phyloP scores from a whole-genome alignment of 1,140 invertebrate species.

The Bombus balteatus region DNA sequence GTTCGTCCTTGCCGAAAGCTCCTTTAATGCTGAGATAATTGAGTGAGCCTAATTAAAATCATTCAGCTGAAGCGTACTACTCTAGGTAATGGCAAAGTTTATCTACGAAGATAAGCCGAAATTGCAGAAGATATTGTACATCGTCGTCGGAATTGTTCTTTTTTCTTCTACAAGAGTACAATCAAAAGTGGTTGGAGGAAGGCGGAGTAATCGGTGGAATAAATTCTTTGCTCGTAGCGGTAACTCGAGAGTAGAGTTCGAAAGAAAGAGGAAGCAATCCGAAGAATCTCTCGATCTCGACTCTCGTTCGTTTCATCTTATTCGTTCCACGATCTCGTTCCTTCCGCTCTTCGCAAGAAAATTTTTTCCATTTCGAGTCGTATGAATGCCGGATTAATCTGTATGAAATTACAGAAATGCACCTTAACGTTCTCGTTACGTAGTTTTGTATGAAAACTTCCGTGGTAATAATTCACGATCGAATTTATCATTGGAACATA shows the following conservation, averaged over 20 bases:
- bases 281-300: neutral
- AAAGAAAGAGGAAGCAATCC: neutral
- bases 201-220: neutral
- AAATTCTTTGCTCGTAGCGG: neutral
- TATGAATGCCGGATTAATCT: neutral
- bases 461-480: no score
- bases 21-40: conserved; percentile 8
- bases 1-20: no score
- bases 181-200: neutral
- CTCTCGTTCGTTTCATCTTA: neutral
- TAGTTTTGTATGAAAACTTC: no score
- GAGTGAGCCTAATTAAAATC: conserved; percentile 8
- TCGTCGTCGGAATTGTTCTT: neutral
- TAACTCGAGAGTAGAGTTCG: neutral
- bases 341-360: neutral
- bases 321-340: neutral
- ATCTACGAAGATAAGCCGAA: neutral
- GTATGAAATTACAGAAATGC: neutral
- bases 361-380: neutral
- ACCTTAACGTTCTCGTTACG: neutral
- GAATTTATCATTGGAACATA: neutral
- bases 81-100: neutral
- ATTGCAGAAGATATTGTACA: conserved; percentile 1
- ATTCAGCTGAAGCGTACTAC: no score
- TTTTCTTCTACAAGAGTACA: neutral